Evolutionary conservation across 2,888 invertebrate species (phyloP).

Genomic region (Pogonocherus hispidulus): DNA sequence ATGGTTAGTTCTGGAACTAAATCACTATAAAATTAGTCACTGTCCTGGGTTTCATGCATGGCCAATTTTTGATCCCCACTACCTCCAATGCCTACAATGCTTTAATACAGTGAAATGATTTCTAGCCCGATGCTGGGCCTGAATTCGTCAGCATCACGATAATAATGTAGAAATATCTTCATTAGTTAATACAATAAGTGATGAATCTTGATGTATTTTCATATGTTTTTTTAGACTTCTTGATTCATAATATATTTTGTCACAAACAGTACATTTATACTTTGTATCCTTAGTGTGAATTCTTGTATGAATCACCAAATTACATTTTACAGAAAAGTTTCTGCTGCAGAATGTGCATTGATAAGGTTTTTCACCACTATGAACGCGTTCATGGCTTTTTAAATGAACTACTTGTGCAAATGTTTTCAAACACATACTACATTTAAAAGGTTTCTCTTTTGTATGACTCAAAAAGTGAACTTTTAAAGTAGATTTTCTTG

Average conservation of each 20-base stretch:
- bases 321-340: conserved; percentile 23
- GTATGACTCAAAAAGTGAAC: conserved; percentile 18
- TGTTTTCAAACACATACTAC: conserved; percentile 12
- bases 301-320: conserved; percentile 27
- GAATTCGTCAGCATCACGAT: conserved; percentile 4
- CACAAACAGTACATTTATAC: conserved; percentile 29
- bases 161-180: conserved; percentile 29
- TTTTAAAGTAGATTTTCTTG: conserved; percentile 20
- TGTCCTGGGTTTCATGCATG: no score
- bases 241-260: conserved; percentile 21
- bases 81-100: no score
- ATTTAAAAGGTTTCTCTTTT: conserved; percentile 26
- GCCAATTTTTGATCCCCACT: no score
- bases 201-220: conserved; percentile 26
- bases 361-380: conserved; percentile 13
- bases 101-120: no score
- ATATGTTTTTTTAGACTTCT: conserved; percentile 21
- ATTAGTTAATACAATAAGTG: conserved; percentile 22
- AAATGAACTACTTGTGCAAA: conserved; percentile 21
- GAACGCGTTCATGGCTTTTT: conserved; percentile 18
- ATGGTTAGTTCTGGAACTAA: no score
- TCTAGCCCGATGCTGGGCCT: no score
- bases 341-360: conserved; percentile 18
- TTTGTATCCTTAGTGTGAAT: conserved; percentile 19
- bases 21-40: no score